These are phyloP conservation scores for Dryadula phaetusa DNA, from an alignment of 2,888 invertebrate genomes.

Conservation along the genomic window DNA sequence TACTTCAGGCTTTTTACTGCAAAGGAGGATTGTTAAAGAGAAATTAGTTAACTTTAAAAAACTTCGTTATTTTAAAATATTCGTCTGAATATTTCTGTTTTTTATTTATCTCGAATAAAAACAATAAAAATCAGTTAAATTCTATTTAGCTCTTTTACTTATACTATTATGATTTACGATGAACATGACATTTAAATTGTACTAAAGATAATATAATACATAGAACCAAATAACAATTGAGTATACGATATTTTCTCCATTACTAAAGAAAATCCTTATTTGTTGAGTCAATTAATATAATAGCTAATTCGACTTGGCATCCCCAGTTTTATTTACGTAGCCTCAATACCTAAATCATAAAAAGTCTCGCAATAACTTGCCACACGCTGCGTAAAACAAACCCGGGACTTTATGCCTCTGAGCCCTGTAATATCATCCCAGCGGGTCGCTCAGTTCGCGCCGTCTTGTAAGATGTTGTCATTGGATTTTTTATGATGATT, in stretches of 20 bases:
- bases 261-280: background rate
- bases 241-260: background rate
- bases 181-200: no score
- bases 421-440: constrained; percentile 45
- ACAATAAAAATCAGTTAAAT: no score
- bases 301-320: constrained; percentile 2
- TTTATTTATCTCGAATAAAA: no score
- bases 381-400: constrained; percentile 45
- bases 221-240: no score
- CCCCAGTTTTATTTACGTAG: constrained; percentile 25
- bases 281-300: constrained; percentile 1
- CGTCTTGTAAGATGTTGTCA: constrained; percentile 39
- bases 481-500: constrained; percentile 42
- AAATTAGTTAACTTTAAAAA: no score
- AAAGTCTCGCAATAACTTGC: constrained; percentile 46
- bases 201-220: no score
- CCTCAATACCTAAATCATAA: constrained; percentile 44
- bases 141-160: no score
- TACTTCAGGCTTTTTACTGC: no score
- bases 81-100: no score
- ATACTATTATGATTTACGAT: no score
- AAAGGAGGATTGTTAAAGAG: no score
- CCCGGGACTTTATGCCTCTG: constrained; percentile 43
- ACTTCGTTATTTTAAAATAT: no score
- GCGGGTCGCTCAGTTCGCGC: constrained; percentile 41